Percentiles rank a stretch among this genome's conserved stretches.
phyloP scores from a whole-genome alignment of 2,113 vertebrate genomes.

The Limnothrissa miodon region DNA sequence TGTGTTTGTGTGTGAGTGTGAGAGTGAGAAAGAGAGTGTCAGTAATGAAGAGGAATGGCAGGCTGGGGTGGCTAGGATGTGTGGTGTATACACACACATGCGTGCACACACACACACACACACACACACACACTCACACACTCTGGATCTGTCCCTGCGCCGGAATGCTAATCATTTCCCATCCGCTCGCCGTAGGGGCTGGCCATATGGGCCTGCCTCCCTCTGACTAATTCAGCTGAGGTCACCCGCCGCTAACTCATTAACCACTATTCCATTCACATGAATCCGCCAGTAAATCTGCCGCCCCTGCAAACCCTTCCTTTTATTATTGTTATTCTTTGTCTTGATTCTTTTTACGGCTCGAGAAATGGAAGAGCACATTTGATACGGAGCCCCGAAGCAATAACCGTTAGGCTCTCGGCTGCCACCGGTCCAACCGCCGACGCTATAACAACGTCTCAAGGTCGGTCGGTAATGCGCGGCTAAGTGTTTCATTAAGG shows the following conservation, averaged over 20 bases:
- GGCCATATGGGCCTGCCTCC: slow-evolving; percentile 53
- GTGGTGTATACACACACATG: slow-evolving; percentile 17
- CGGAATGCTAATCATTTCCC: slow-evolving; percentile 65
- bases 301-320: background rate
- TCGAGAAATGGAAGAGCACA: background rate
- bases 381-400: background rate
- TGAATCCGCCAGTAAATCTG: background rate
- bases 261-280: slow-evolving; percentile 52
- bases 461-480: slow-evolving; percentile 35
- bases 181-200: slow-evolving; percentile 60
- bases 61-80: slow-evolving; percentile 58
- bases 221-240: slow-evolving; percentile 50
- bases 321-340: slow-evolving; percentile 29
- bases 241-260: slow-evolving; percentile 54
- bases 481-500: slow-evolving; percentile 58
- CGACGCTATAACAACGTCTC: slow-evolving; percentile 33
- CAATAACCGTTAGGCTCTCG: slow-evolving; percentile 12
- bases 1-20: slow-evolving; percentile 8
- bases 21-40: too few species aligned
- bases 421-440: slow-evolving; percentile 35
- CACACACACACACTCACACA: slow-evolving; percentile 3
- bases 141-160: slow-evolving; percentile 40
- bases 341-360: slow-evolving; percentile 5
- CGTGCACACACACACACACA: background rate
- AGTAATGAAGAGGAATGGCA: slow-evolving; percentile 42